Conservation (phyloP, 2,113 vertebrate genomes). For the Callocephalon fimbriatum region DNA sequence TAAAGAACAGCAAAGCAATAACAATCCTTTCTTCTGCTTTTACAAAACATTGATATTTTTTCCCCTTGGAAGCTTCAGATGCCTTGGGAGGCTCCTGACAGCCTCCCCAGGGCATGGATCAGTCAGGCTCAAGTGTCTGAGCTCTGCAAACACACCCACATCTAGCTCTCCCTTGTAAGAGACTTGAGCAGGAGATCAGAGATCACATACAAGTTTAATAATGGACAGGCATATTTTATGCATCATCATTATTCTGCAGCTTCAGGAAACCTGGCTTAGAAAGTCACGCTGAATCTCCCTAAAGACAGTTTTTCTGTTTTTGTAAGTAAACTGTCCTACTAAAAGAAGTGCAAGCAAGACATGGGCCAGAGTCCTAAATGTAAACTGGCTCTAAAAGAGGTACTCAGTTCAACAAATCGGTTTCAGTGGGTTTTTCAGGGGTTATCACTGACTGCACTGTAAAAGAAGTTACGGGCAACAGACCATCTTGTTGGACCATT, state of each 20-base stretch:
- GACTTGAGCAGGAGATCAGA: neutral
- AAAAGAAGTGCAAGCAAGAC: neutral
- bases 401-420: fast-evolving
- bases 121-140: neutral
- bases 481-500: neutral
- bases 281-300: neutral
- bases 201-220: neutral
- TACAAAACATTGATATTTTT: neutral
- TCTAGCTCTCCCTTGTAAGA: neutral
- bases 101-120: neutral
- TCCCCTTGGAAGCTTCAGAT: neutral
- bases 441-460: neutral
- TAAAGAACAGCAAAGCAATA: neutral
- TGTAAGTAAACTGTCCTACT: neutral
- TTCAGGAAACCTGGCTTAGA: neutral
- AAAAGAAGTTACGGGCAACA: neutral
- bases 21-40: neutral
- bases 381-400: neutral
- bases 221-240: neutral
- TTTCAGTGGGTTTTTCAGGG: neutral
- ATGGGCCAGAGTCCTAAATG: neutral
- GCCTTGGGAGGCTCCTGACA: neutral
- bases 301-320: neutral
- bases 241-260: neutral
- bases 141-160: neutral